Base-by-base conservation (phyloP, 2,888 invertebrate genomes). In the Dynastes maya region DNA sequence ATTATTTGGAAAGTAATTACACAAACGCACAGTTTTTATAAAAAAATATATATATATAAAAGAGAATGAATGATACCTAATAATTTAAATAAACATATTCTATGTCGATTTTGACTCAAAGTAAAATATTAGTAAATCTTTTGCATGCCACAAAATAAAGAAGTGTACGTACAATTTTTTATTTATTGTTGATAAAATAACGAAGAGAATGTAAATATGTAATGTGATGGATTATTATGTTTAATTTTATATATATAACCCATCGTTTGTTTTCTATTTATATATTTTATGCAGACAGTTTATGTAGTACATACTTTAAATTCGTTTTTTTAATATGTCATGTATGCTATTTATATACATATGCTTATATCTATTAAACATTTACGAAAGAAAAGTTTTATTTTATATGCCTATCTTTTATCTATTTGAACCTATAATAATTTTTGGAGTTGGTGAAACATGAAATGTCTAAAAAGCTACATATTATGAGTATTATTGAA, bases 11-110 rank as follows among this genome's bases (percentile, higher is more conserved):
- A 74, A 45, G 45, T 49, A 53, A 37, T 29, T 16, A 61, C 37
- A 74, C 49, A 45, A 74, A 61, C 72, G 72, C 72, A 74, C 72
- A 74, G 40, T 74, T 74, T 74, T 74, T 45, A 74, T 61, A 74
- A 40, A 40, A 58, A 40, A 40, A 8, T 45, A 45, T 45, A 45
- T 1, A 11, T 53, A 40, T 49, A 68, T 51, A 51, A 51, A 68
- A 45, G 51, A 1, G 13, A 16, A 68, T 51, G 55, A 58, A 22
- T 58, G 6, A 53, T 53, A 53, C 4, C 53, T 37, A 11, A 45
- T 45, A 27, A 22, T 58, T 58, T 58, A 58, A 58, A 58, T 22
- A 53, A 13, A 53, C n/a, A 53, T 53, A 53, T 16, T 16, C 22
- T 27, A 49, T n/a, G 27, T 68, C 29, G 49, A 68, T 53, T 51